Percentiles rank a stretch among this genome's conserved stretches.
Conservation (phyloP, 2,797 vertebrate species). For the Mormyrops attenuatus region DNA sequence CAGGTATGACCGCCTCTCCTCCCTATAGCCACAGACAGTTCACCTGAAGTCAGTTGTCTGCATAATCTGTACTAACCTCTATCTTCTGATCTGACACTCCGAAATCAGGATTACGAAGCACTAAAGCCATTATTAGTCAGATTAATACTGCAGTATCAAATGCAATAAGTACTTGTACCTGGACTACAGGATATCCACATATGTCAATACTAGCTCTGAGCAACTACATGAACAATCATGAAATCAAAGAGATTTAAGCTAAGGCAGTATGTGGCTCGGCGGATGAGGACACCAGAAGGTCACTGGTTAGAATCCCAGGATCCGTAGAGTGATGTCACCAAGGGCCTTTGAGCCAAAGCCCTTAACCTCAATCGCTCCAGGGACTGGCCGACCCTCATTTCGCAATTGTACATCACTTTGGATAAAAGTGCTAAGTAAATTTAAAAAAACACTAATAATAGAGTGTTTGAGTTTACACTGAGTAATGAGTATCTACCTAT, state of each 20-base stretch:
- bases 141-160: neutral
- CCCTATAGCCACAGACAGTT: neutral
- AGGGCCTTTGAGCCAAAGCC: neutral
- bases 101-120: neutral
- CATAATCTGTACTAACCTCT: neutral
- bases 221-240: neutral
- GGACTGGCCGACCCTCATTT: neutral
- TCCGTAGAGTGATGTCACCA: neutral
- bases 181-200: neutral
- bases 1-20: constrained; percentile 61
- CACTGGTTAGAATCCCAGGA: neutral
- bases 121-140: neutral
- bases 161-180: neutral
- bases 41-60: neutral
- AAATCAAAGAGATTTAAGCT: neutral
- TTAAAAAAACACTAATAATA: neutral
- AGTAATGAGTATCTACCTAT: neutral
- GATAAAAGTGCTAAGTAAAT: neutral
- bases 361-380: no score
- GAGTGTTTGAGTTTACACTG: neutral
- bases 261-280: neutral
- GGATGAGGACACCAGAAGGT: neutral
- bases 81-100: neutral
- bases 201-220: neutral
- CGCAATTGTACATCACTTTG: neutral